A percentile compares a stretch with the other conserved stretches of the same genome.
phyloP scores from a whole-genome alignment of 2,113 vertebrate genomes.

The Phalacrocorax pelagicus region DNA sequence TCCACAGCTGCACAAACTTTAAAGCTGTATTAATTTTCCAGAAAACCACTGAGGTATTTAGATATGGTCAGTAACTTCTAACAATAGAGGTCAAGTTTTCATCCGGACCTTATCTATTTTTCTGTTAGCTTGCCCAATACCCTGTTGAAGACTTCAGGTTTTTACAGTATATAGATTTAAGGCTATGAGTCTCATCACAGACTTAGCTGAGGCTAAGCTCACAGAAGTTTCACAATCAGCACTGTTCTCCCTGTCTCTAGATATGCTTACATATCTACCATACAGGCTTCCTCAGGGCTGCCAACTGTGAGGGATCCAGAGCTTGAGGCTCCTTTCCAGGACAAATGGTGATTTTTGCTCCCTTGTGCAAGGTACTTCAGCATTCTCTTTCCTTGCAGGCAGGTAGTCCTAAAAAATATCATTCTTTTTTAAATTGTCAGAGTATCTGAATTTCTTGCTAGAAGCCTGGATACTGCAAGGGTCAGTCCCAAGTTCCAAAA shows the following conservation, averaged over 20 bases:
- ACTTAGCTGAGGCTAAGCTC: neutral
- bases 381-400: neutral
- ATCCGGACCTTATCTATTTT: neutral
- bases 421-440: neutral
- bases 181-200: neutral
- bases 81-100: neutral
- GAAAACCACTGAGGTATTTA: neutral
- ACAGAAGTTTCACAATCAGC: neutral
- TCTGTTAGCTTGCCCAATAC: neutral
- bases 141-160: neutral
- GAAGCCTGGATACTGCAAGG: neutral
- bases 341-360: neutral
- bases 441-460: neutral
- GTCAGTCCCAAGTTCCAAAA: neutral
- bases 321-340: neutral
- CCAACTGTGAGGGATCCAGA: neutral
- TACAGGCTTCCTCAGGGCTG: neutral
- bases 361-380: neutral
- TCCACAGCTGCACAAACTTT: neutral
- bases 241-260: neutral
- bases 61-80: neutral
- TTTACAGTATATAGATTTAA: neutral
- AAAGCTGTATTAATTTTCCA: neutral
- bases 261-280: neutral
- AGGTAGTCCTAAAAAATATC: neutral